Evolutionary conservation across 2,797 vertebrate species (phyloP), one percentile per base, ranked within the genome.

Genomic region (Sebastes reedi): DNA sequence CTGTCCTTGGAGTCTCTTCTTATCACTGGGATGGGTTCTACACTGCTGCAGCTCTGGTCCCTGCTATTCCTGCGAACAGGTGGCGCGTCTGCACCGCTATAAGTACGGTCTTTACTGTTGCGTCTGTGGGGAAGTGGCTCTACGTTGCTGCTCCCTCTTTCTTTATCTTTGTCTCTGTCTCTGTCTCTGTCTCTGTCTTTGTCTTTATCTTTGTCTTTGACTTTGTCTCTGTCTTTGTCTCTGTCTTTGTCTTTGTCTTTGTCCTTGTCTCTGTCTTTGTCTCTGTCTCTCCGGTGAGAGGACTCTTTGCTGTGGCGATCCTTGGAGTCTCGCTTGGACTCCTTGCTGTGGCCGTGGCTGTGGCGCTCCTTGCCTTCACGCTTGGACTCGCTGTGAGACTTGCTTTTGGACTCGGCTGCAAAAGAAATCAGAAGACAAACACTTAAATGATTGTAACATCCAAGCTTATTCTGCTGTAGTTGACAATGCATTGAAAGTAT

Each of bases 171-270:
- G 36, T 97, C 97, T 55, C 34, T 92, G 9, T 96, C 91, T 81
- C 20, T 97, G 73, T 96, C 91, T 65, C 9, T 91, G 5, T 96
- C 91, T 81, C 13, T 94, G 58, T 97, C 96, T 92, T 96, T 97
- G 72, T 96, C 91, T 65, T 4, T 85, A 39, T 97, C 94, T 84
- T 96, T 94, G 59, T 96, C 92, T 71, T 1, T 88, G 72, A 96
- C 92, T 71, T 3, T 88, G 36, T 97, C 97, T 59, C 22, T 91
- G 9, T 96, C 91, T 81, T 13, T 94, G 66, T 97, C 96, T 93
- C 95, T 97, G 73, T 96, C 91, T 65, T 5, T 85, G 50, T 97
- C 95, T 92, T 95, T 97, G 73, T 97, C 96, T 58, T 22, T 92
- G 4, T 36, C 34, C 2, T 39, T 39, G 36, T 36, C 36, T 42